A percentile compares a stretch with the other conserved stretches of the same genome.
phyloP scores from a whole-genome alignment of 2,888 invertebrate species.

The Lepidochrysops patricia region DNA sequence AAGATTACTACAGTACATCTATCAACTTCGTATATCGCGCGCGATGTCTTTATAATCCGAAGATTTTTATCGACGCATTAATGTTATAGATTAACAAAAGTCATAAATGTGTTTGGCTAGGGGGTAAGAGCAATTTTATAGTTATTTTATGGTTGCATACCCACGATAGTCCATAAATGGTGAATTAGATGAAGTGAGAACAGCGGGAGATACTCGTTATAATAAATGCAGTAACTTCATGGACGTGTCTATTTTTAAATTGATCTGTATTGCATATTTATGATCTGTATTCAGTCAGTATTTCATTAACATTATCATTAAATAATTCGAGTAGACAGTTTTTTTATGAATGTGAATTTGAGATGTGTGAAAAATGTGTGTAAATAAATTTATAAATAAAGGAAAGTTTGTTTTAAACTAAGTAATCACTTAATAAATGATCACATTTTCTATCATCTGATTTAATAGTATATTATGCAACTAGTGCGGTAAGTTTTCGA shows the following conservation, averaged over 20 bases:
- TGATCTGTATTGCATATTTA: not conserved
- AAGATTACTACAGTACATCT: not conserved
- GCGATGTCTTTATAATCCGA: not conserved
- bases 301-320: too few relatives aligned
- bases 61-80: not conserved
- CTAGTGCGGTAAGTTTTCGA: too few relatives aligned
- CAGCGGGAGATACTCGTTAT: conserved; percentile 19
- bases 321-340: too few relatives aligned
- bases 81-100: conserved; percentile 31
- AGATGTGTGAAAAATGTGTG: too few relatives aligned
- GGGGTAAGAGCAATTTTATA: conserved; percentile 55
- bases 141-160: conserved; percentile 56
- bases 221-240: not conserved
- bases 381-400: too few relatives aligned
- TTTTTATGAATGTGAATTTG: too few relatives aligned
- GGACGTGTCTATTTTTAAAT: not conserved
- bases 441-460: too few relatives aligned
- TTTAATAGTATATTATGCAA: too few relatives aligned
- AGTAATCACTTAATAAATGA: too few relatives aligned
- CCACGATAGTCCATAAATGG: conserved; percentile 61
- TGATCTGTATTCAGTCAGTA: too few relatives aligned
- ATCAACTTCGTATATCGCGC: not conserved
- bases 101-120: conserved; percentile 48
- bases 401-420: too few relatives aligned
- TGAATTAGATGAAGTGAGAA: conserved; percentile 55